A percentile compares a stretch with the other conserved stretches of the same genome.
These are phyloP conservation scores for Rhopilema esculentum DNA, from an alignment of 30 jellyfish, hydroid and myxozoan genomes.

Conservation along the genomic window DNA sequence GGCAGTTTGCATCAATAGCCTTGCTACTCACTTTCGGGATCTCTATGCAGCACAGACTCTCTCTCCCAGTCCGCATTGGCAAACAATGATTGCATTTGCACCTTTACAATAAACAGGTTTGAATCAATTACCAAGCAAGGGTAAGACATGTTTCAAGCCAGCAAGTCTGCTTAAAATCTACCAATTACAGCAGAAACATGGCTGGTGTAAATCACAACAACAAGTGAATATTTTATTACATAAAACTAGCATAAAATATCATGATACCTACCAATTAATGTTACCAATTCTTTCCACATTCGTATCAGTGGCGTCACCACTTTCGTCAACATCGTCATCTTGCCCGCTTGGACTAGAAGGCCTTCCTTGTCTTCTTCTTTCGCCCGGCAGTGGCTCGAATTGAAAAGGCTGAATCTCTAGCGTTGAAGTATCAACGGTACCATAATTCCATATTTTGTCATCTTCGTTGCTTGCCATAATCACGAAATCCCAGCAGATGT, in stretches of 20 bases:
- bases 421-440: not conserved
- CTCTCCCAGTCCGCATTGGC: slow-evolving; percentile 20
- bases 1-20: slow-evolving; percentile 11
- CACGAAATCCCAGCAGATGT: not conserved
- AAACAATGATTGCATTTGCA: slow-evolving; percentile 17
- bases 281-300: slow-evolving; percentile 19
- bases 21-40: slow-evolving; percentile 4
- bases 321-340: slow-evolving; percentile 4
- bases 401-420: slow-evolving; percentile 15
- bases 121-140: not conserved
- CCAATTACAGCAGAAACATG: slow-evolving; percentile 1
- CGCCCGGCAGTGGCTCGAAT: slow-evolving; percentile 40
- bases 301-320: slow-evolving; percentile 19
- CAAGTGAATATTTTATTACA: not conserved
- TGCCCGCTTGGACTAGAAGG: slow-evolving; percentile 6
- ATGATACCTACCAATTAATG: slow-evolving; percentile 27
- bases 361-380: slow-evolving; percentile 15
- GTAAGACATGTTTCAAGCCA: not conserved
- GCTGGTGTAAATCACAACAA: not conserved
- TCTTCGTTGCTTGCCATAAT: slow-evolving; percentile 8
- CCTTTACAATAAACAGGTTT: slow-evolving; percentile 1
- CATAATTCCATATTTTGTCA: slow-evolving; percentile 5
- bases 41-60: slow-evolving; percentile 33
- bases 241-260: not conserved
- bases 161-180: not conserved